Base-by-base conservation (phyloP, 2,113 vertebrate species). In the Microtus pennsylvanicus region DNA sequence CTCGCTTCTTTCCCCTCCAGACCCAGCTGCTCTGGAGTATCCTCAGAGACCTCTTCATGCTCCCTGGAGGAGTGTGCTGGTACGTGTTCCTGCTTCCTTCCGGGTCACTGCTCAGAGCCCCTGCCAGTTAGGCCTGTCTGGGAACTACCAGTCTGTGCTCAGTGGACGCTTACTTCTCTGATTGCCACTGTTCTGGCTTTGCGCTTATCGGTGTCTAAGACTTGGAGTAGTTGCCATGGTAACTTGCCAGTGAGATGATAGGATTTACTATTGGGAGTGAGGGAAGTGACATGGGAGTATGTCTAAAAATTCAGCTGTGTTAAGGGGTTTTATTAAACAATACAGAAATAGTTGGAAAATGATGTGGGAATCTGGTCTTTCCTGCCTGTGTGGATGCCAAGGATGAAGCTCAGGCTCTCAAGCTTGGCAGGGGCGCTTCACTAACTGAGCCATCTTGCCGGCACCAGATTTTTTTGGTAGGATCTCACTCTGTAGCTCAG, bases 61-160 rank as follows among this genome's bases (percentile, higher is more conserved):
- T 99, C 99, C 0, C 98, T 99, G 97, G 99, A 99, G 96, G 98
- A 99, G 81, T 99, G 99, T 92, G 94, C 89, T 6, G 98, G 99
- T 99, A 98, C 7, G 99, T 98, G 96, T 55, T n/a, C 78, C 55
- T 67, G n/a, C 42, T 87, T 91, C 77, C 77, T 42, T 9, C 0
- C 0, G 7, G 38, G 2, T 47, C 26, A 83, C 7, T 69, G 22
- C 72, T 52, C 33, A 38, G 45, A 47, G 42, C n/a, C 76, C 38
- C 16, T 45, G 16, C 33, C 35, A 52, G 52, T 28, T 16, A 61
- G 28, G 19, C 26, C 19, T 10, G 14, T 35, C 67, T 45, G 45
- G 45, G 45, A 45, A 45, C 45, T 45, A 45, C 45, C 45, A 45
- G 45, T 45, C 45, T 85, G 69, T 28, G 28, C 28, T 91, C 61